A percentile compares a stretch with the other conserved stretches of the same genome.
These are phyloP conservation scores for Allochrocebus solatus DNA, from an alignment of 2,797 vertebrate genomes.

Conservation along the genomic window DNA sequence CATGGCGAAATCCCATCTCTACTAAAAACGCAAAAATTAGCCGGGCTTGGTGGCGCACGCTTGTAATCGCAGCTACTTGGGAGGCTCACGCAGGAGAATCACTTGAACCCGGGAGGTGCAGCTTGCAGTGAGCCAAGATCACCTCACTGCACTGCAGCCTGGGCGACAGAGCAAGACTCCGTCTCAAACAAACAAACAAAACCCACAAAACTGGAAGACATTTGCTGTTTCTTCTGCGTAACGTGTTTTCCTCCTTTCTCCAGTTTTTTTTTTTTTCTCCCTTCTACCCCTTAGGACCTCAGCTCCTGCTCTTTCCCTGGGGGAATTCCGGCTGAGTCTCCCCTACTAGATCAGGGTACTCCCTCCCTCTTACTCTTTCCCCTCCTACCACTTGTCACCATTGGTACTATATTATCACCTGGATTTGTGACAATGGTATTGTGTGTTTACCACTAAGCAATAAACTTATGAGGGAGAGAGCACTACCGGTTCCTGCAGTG, in stretches of 20 bases:
- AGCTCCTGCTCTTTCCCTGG: not conserved
- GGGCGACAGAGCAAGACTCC: no score
- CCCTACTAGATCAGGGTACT: constrained; percentile 13
- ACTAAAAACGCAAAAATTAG: no score
- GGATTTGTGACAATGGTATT: not conserved
- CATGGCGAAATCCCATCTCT: no score
- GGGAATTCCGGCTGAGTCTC: not conserved
- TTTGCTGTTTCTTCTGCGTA: not conserved
- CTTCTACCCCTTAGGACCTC: not conserved
- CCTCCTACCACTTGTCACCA: constrained; percentile 39
- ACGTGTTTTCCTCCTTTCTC: not conserved
- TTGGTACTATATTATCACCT: not conserved
- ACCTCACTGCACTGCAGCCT: no score
- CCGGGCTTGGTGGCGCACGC: no score
- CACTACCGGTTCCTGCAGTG: not conserved
- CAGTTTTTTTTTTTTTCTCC: not conserved
- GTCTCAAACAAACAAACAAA: no score
- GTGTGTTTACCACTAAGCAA: not conserved
- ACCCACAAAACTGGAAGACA: not conserved
- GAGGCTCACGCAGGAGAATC: no score
- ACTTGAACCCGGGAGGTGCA: no score
- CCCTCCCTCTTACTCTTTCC: constrained; percentile 21
- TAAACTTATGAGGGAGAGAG: not conserved
- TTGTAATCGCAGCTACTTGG: no score
- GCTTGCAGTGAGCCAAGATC: no score